Evolutionary conservation across 2,888 invertebrate species (phyloP).

Genomic region (Smittia sp.): DNA sequence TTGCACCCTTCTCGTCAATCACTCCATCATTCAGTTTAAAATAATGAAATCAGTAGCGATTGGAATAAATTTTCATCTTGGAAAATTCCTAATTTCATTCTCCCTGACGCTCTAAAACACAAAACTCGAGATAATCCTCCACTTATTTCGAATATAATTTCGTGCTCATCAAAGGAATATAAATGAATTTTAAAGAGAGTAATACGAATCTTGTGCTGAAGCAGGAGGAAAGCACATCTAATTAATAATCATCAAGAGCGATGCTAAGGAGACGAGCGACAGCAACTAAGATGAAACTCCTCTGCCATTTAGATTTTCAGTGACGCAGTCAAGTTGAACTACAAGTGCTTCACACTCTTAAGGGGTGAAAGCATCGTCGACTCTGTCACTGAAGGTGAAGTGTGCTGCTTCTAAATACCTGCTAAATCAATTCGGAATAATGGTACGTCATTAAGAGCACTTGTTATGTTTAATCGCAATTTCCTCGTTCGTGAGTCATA

Average conservation of each 20-base stretch:
- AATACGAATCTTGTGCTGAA: slow-evolving; percentile 4
- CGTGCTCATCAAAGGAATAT: not conserved
- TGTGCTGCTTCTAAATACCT: slow-evolving; percentile 47
- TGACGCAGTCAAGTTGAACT: not conserved
- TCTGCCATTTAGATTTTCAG: not conserved
- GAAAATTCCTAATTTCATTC: not conserved
- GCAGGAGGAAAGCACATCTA: slow-evolving; percentile 47
- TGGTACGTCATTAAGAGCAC: slow-evolving; percentile 59
- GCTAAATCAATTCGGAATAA: slow-evolving; percentile 59
- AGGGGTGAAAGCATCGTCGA: slow-evolving; percentile 1
- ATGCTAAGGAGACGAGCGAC: not conserved
- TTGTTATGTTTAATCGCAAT: slow-evolving; percentile 67
- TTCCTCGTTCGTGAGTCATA: slow-evolving; percentile 71
- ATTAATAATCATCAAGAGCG: slow-evolving; percentile 46
- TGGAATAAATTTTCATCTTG: not conserved
- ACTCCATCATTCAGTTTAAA: slow-evolving; percentile 40
- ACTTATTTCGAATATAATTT: not conserved
- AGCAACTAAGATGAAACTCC: not conserved
- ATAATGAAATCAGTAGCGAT: slow-evolving; percentile 6
- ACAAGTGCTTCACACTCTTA: not conserved
- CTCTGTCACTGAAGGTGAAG: not conserved
- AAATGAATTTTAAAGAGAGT: slow-evolving; percentile 23
- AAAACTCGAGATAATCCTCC: slow-evolving; percentile 6
- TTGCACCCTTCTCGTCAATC: not conserved
- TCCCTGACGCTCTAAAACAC: slow-evolving; percentile 1